Conservation (phyloP, 37 sponge, comb jelly and placozoan genomes). For the Lycopodina hypogea region DNA sequence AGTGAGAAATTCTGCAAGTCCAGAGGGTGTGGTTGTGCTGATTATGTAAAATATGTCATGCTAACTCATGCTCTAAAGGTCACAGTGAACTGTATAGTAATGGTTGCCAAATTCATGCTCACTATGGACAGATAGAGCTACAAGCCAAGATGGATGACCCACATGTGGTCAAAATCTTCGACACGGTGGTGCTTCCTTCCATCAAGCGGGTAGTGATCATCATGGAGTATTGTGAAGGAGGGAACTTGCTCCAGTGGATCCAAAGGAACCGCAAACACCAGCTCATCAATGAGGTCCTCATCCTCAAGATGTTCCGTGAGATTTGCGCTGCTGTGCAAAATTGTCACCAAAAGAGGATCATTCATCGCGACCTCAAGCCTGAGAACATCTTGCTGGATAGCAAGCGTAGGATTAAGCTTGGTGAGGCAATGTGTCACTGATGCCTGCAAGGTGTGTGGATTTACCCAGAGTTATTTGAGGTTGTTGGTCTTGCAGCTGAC, state of each 20-base stretch:
- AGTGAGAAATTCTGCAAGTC: too few relatives aligned
- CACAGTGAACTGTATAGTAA: too few relatives aligned
- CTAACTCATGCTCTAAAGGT: too few relatives aligned
- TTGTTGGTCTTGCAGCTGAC: conserved; percentile 49
- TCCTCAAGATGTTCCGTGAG: conserved; percentile 82
- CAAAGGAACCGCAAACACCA: conserved; percentile 61
- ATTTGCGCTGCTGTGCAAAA: conserved; percentile 82
- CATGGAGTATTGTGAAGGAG: conserved; percentile 92
- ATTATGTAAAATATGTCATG: too few relatives aligned
- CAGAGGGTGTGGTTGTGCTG: too few relatives aligned
- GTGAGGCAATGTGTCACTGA: too few relatives aligned
- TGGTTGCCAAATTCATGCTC: too few relatives aligned
- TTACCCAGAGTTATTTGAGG: background rate
- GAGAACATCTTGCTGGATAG: conserved; percentile 83
- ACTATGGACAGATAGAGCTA: conserved; percentile 29
- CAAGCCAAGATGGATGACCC: conserved; percentile 65
- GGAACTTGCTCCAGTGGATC: conserved; percentile 88
- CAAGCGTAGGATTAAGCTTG: conserved; percentile 73
- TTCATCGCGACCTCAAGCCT: conserved; percentile 91
- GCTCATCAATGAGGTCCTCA: conserved; percentile 61
- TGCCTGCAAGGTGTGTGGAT: background rate
- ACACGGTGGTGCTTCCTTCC: conserved; percentile 23
- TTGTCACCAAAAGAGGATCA: conserved; percentile 79
- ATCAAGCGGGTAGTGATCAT: conserved; percentile 53
- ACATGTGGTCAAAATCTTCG: conserved; percentile 76